Base-by-base conservation (phyloP, 2,797 vertebrate genomes). In the Sebastes aleutianus region DNA sequence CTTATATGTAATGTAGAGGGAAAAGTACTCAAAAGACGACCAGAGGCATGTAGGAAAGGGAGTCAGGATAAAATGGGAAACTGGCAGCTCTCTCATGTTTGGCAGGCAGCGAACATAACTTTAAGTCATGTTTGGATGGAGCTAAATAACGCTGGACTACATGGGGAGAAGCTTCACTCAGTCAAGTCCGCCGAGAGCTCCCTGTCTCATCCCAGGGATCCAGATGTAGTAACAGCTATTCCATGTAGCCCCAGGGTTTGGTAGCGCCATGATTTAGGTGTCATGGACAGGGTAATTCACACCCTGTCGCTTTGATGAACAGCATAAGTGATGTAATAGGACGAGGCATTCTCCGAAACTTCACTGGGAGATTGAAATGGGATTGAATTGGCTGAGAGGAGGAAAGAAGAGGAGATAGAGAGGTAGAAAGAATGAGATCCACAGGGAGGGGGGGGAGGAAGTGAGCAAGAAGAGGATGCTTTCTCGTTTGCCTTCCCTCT, bases 221-320 rank as follows among this genome's bases (percentile, higher is more conserved):
- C 89, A 91, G 89, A 89, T 91, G 94, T 85, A 85, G 88, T 83
- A 92, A 85, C 91, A 92, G 85, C 90, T 82, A 79, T 87, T 84
- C 83, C 71, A 16, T 64, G 90, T 84, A 78, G 91, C 92, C 88
- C 62, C 79, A 4, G 90, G 91, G 84, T 82, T 83, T 58, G 76
- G 78, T 85, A 80, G 85, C n/a, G 57, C 81, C 85, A 80, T 92
- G 92, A 94, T 93, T 92, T 93, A 90, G 91, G 91, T 91, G 91
- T 93, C 93, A 91, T 47, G 89, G 91, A 92, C 88, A 76, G 89
- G 89, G 90, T 93, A 89, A 93, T 94, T 93, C 93, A 88, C 91
- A 91, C 87, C 88, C 90, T 92, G 92, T 94, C 88, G 73, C 93
- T 90, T 86, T 92, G 92, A 94, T 92, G 88, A 94, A 94, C 91